phyloP scores from a whole-genome alignment of 2,797 vertebrate species.

The Clarias platycephalus region DNA sequence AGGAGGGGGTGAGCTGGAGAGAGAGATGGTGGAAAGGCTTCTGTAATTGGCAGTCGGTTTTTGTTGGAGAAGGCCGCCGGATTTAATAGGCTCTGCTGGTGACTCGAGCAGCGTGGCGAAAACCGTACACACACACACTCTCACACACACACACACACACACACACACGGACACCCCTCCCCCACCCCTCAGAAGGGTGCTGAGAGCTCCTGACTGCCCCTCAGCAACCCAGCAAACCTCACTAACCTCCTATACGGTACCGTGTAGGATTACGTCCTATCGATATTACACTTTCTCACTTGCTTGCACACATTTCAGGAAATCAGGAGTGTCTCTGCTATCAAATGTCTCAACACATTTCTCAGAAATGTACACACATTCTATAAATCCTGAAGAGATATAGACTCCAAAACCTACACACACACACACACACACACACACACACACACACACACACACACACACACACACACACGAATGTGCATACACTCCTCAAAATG shows the following conservation, averaged over 20 bases:
- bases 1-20: constrained; percentile 37
- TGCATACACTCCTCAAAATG: constrained; percentile 9
- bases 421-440: background rate
- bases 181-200: constrained; percentile 57
- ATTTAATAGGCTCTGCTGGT: constrained; percentile 66
- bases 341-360: constrained; percentile 23
- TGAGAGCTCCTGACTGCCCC: constrained; percentile 54
- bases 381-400: constrained; percentile 11
- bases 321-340: constrained; percentile 9
- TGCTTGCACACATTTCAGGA: constrained; percentile 20
- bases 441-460: background rate
- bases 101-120: constrained; percentile 62
- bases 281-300: constrained; percentile 6
- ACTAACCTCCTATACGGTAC: constrained; percentile 39
- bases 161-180: constrained; percentile 51
- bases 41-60: constrained; percentile 64
- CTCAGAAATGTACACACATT: background rate
- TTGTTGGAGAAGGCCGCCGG: constrained; percentile 63
- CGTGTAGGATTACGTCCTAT: constrained; percentile 10
- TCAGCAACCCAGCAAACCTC: constrained; percentile 48
- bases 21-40: constrained; percentile 43
- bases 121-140: constrained; percentile 51
- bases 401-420: background rate
- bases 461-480: background rate
- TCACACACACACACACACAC: constrained; percentile 41